phyloP scores from a whole-genome alignment of 2,113 vertebrate genomes.

The Actenoides lindsayi region DNA sequence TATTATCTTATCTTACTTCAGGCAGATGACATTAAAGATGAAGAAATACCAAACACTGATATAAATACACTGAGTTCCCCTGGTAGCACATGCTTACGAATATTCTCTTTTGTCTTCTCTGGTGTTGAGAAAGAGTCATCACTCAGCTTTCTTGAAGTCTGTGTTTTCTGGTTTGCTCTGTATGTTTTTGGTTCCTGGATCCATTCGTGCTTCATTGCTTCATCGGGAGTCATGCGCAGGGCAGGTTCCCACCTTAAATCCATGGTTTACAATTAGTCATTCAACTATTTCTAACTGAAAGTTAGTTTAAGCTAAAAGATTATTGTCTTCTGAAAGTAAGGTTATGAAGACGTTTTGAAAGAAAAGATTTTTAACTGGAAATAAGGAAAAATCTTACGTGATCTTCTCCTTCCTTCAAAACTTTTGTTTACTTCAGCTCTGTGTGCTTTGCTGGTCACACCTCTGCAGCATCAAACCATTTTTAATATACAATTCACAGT shows the following conservation, averaged over 20 bases:
- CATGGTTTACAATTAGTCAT: neutral
- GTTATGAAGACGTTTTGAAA: neutral
- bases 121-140: conserved; percentile 34
- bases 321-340: neutral
- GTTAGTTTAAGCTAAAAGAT: neutral
- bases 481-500: neutral
- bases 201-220: conserved; percentile 89
- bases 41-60: neutral
- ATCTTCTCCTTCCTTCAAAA: neutral
- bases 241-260: conserved; percentile 89
- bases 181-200: conserved; percentile 83
- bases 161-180: conserved; percentile 71
- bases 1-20: neutral
- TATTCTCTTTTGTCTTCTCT: conserved; percentile 69
- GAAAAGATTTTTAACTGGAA: neutral
- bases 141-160: conserved; percentile 64
- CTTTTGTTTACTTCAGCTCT: neutral
- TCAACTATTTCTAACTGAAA: neutral
- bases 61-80: neutral
- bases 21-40: neutral
- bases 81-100: neutral
- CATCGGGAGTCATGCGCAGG: conserved; percentile 89
- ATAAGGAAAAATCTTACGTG: neutral
- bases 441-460: neutral
- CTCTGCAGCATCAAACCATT: neutral